Percentiles rank a stretch among this genome's conserved stretches.
phyloP scores from a whole-genome alignment of 2,888 invertebrate genomes.

The Drosophila greeni region DNA sequence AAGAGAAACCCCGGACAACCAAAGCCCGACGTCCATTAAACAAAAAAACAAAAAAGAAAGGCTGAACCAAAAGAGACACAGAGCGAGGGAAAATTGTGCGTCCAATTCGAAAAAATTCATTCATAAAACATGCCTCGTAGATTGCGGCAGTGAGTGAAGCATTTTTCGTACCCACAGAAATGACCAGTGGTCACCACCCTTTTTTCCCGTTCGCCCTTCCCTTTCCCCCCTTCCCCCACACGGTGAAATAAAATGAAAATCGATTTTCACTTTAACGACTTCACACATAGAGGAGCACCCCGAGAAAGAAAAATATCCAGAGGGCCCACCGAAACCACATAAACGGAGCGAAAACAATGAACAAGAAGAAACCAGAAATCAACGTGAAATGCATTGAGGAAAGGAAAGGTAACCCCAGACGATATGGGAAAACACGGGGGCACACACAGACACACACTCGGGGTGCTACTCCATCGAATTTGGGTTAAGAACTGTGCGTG shows the following conservation, averaged over 20 bases:
- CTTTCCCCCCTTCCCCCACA: constrained; percentile 47
- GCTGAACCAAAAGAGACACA: constrained; percentile 12
- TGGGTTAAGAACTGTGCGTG: constrained; percentile 46
- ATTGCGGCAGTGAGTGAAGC: constrained; percentile 54
- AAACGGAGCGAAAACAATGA: constrained; percentile 48
- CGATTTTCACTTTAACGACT: constrained; percentile 75
- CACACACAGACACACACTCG: no score
- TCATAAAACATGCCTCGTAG: constrained; percentile 71
- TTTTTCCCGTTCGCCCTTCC: neutral
- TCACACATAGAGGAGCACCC: constrained; percentile 50
- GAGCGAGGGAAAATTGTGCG: constrained; percentile 55
- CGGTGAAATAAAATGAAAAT: constrained; percentile 69
- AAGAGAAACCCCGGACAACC: constrained; percentile 17
- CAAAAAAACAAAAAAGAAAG: constrained; percentile 23
- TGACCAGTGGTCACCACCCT: constrained; percentile 25
- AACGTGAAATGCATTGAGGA: constrained; percentile 39
- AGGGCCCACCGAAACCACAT: constrained; percentile 62
- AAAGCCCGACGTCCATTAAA: constrained; percentile 59
- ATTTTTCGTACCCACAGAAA: constrained; percentile 41
- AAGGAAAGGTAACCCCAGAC: constrained; percentile 41
- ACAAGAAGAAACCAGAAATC: constrained; percentile 42
- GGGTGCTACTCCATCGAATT: constrained; percentile 22
- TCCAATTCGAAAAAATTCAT: constrained; percentile 69
- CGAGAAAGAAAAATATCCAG: constrained; percentile 43
- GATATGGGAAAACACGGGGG: constrained; percentile 8